phyloP scores from a whole-genome alignment of 2,113 vertebrate species.

The Pomatostomus ruficeps region DNA sequence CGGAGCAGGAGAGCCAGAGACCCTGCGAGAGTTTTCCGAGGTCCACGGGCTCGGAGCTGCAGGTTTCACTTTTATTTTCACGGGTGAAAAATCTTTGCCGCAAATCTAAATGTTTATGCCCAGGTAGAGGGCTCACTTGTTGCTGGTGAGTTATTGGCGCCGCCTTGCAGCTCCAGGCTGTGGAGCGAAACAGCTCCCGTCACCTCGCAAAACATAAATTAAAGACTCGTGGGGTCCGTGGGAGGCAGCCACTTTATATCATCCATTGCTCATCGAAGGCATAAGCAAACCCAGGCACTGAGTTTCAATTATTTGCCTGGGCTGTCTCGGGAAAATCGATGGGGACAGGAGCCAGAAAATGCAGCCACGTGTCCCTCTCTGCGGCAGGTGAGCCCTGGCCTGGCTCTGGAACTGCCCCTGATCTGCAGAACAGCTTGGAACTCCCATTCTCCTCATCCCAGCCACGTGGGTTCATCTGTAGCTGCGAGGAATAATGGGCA shows the following conservation, averaged over 20 bases:
- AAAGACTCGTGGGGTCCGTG: background rate
- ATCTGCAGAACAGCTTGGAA: background rate
- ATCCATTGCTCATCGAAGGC: conserved; percentile 13
- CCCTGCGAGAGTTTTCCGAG: background rate
- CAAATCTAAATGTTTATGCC: background rate
- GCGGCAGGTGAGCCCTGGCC: background rate
- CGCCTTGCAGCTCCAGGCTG: background rate
- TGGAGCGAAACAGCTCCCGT: background rate
- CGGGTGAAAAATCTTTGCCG: background rate
- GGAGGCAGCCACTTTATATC: conserved; percentile 15
- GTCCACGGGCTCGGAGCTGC: background rate
- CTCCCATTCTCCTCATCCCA: background rate
- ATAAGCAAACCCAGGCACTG: background rate
- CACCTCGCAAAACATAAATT: background rate
- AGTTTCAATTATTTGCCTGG: background rate
- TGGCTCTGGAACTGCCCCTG: background rate
- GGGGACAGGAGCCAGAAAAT: background rate
- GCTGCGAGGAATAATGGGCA: background rate
- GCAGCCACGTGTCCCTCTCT: background rate
- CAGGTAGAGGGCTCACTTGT: background rate
- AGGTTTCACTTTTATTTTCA: background rate
- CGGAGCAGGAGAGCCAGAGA: background rate
- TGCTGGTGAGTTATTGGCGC: conserved; percentile 12
- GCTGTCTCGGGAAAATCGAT: background rate
- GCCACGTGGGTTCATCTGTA: background rate